Percentiles rank a stretch among this genome's conserved stretches.
Evolutionary conservation across 2,113 vertebrate genomes (phyloP).

Genomic region (Heptranchias perlo): DNA sequence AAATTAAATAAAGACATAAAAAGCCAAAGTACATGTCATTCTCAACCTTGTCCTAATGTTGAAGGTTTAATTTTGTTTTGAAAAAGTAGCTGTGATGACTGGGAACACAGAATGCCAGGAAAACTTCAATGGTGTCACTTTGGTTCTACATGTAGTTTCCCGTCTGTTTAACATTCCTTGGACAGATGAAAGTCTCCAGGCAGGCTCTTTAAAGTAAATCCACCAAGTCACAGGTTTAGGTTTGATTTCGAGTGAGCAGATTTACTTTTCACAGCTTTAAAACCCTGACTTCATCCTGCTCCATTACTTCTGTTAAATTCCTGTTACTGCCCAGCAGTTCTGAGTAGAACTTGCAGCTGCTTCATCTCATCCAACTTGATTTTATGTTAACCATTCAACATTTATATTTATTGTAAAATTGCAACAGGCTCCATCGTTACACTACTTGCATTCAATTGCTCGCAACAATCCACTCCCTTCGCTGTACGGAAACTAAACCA

Average conservation of each 20-base stretch:
- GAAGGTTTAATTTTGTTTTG: not conserved
- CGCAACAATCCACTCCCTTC: not conserved
- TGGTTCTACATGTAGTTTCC: not conserved
- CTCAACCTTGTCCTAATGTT: not conserved
- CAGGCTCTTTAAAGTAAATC: not conserved
- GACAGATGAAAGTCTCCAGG: not conserved
- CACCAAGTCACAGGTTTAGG: not conserved
- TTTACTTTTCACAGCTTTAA: not conserved
- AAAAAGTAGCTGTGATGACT: not conserved
- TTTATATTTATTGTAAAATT: not conserved
- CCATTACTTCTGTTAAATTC: not conserved
- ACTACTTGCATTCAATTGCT: too few species aligned
- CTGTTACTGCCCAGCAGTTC: not conserved
- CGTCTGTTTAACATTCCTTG: not conserved
- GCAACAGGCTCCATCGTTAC: not conserved
- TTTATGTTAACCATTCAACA: not conserved
- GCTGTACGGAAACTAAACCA: not conserved
- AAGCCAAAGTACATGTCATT: not conserved
- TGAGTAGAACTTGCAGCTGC: not conserved
- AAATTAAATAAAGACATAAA: not conserved
- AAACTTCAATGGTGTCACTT: not conserved
- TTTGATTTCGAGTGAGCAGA: not conserved
- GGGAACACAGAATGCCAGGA: not conserved
- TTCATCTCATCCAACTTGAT: not conserved
- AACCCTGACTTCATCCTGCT: not conserved